A percentile compares a stretch with the other conserved stretches of the same genome.
Evolutionary conservation across 2,888 invertebrate genomes (phyloP).

Genomic region (Amphipyra berbera): DNA sequence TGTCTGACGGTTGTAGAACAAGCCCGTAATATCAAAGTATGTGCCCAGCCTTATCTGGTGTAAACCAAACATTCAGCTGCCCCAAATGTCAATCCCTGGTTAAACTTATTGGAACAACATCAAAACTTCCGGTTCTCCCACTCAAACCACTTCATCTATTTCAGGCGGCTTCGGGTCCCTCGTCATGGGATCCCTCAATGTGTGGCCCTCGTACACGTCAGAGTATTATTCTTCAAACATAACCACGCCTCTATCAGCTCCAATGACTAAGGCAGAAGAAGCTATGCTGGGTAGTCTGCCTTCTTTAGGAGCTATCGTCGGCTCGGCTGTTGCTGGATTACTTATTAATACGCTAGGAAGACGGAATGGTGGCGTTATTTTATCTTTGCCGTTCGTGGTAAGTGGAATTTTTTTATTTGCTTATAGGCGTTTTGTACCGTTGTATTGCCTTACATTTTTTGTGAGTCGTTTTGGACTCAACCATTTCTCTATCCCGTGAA

Average conservation of each 20-base stretch:
- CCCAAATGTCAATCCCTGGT: too few relatives aligned
- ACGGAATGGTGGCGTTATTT: slow-evolving; percentile 85
- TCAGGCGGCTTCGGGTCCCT: slow-evolving; percentile 74
- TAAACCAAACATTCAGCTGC: too few relatives aligned
- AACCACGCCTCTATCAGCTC: slow-evolving; percentile 78
- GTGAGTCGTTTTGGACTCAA: too few relatives aligned
- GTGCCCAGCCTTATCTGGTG: too few relatives aligned
- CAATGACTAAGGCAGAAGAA: slow-evolving; percentile 84
- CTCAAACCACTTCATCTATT: slow-evolving; percentile 16
- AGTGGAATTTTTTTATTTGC: slow-evolving; percentile 37
- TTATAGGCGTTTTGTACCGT: background rate
- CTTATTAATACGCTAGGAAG: slow-evolving; percentile 87
- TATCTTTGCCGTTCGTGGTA: slow-evolving; percentile 87
- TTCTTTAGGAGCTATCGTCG: slow-evolving; percentile 87
- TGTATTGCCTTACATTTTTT: too few relatives aligned
- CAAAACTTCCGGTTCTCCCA: too few relatives aligned
- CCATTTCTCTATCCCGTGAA: too few relatives aligned
- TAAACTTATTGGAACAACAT: too few relatives aligned
- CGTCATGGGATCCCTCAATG: slow-evolving; percentile 78
- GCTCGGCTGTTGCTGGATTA: slow-evolving; percentile 82
- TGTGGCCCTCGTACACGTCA: slow-evolving; percentile 90
- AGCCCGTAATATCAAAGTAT: too few relatives aligned
- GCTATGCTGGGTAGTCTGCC: slow-evolving; percentile 90
- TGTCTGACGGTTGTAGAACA: too few relatives aligned
- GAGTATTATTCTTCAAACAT: slow-evolving; percentile 77